Evolutionary conservation across 2,113 vertebrate species (phyloP).

Genomic region (Gobio gobio): DNA sequence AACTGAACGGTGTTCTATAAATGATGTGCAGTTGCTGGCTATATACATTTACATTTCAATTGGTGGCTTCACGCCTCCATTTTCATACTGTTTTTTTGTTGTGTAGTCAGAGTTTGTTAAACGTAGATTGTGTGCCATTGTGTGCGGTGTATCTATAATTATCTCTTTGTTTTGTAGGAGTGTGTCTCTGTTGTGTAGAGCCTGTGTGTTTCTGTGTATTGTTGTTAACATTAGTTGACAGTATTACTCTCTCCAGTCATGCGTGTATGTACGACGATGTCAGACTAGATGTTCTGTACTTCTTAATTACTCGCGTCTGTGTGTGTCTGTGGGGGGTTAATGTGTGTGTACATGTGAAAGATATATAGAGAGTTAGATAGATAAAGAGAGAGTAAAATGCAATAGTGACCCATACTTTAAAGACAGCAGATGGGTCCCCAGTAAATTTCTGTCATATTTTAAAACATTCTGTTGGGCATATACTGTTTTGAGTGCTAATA

Average conservation of each 20-base stretch:
- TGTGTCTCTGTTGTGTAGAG: conserved; percentile 37
- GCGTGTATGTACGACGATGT: conserved; percentile 53
- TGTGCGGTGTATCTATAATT: conserved; percentile 36
- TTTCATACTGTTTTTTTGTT: neutral
- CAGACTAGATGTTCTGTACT: conserved; percentile 47
- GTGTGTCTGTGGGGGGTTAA: conserved; percentile 30
- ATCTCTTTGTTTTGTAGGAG: conserved; percentile 40
- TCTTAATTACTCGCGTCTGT: conserved; percentile 51
- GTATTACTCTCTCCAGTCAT: conserved; percentile 56
- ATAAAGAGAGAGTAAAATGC: neutral
- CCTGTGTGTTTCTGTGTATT: conserved; percentile 7
- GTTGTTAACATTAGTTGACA: conserved; percentile 55
- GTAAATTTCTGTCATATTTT: neutral
- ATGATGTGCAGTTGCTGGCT: neutral
- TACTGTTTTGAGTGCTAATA: neutral
- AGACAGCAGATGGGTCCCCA: neutral
- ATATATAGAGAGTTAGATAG: neutral
- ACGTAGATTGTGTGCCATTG: conserved; percentile 14
- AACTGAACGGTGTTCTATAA: neutral
- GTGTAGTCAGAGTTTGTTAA: neutral
- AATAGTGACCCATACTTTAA: neutral
- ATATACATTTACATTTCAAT: neutral
- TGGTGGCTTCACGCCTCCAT: neutral
- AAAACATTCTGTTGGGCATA: neutral
- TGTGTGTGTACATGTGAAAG: conserved; percentile 17